Conservation (phyloP, 2,797 vertebrate genomes). For the Orientallactaga sibirica region DNA sequence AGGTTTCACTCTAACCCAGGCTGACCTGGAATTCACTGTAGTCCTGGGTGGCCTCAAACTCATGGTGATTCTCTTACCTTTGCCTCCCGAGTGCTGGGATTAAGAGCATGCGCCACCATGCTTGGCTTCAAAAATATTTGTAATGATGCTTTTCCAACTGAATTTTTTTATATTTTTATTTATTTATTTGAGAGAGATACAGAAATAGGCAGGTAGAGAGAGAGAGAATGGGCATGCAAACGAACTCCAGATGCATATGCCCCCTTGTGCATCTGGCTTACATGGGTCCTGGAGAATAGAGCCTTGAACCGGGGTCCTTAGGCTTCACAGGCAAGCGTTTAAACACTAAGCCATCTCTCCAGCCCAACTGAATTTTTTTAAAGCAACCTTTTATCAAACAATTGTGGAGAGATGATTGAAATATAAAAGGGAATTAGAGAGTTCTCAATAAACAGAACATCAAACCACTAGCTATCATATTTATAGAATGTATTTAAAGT, state of each 20-base stretch:
- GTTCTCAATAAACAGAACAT: background rate
- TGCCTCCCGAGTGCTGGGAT: background rate
- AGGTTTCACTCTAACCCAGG: background rate
- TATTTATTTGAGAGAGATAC: too few species aligned
- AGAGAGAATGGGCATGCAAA: too few species aligned
- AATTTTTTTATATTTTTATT: background rate
- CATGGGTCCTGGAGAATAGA: too few species aligned
- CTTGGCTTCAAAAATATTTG: background rate
- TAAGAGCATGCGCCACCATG: background rate
- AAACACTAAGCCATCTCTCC: too few species aligned
- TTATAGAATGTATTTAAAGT: conserved; percentile 22
- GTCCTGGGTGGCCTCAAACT: background rate
- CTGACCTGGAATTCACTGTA: background rate
- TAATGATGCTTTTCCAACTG: background rate
- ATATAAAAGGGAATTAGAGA: conserved; percentile 7
- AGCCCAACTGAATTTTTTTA: background rate
- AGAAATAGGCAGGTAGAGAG: too few species aligned
- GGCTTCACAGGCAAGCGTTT: too few species aligned
- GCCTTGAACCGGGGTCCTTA: too few species aligned
- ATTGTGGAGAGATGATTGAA: conserved; percentile 20
- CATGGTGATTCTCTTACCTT: background rate
- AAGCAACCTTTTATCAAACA: conserved; percentile 20
- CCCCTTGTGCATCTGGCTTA: too few species aligned
- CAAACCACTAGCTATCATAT: conserved; percentile 24
- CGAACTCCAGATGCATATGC: too few species aligned